phyloP scores from a whole-genome alignment of 1,140 invertebrate species.

The Leptonema lineaticorne region DNA sequence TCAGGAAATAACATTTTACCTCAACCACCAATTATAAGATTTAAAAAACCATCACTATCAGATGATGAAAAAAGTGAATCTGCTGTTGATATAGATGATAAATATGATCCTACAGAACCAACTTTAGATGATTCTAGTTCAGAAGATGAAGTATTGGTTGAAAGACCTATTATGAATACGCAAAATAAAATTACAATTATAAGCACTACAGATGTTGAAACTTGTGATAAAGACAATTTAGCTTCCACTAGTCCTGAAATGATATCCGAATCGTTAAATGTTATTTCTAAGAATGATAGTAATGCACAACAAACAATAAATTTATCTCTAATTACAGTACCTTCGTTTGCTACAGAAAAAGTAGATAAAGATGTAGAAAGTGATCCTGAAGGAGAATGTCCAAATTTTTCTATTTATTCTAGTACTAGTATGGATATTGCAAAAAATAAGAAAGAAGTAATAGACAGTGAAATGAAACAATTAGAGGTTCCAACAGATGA shows the following conservation, averaged over 20 bases:
- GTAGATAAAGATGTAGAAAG: conserved; percentile 48
- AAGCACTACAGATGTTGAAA: conserved; percentile 28
- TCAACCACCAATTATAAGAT: conserved; percentile 58
- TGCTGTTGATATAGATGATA: conserved; percentile 62
- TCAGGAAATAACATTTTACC: conserved; percentile 47
- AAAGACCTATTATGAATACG: background rate
- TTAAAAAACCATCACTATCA: conserved; percentile 52
- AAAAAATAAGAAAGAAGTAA: conserved; percentile 52
- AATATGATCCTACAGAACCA: conserved; percentile 67
- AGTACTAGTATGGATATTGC: conserved; percentile 75
- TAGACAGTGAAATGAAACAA: conserved; percentile 47
- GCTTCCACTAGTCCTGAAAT: conserved; percentile 12
- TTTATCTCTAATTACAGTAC: conserved; percentile 43
- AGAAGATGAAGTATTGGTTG: conserved; percentile 42
- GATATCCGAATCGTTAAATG: conserved; percentile 37
- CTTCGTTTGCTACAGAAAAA: conserved; percentile 35
- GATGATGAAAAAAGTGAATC: conserved; percentile 65
- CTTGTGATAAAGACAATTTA: no score
- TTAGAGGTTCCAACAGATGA: conserved; percentile 44
- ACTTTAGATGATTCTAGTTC: conserved; percentile 56
- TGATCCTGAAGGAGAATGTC: conserved; percentile 66
- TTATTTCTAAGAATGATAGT: conserved; percentile 46
- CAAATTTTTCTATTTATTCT: conserved; percentile 82
- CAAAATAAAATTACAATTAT: conserved; percentile 36
- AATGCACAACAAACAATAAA: conserved; percentile 51